Conservation (phyloP, 2,888 invertebrate species). For the Podabrus alpinus region DNA sequence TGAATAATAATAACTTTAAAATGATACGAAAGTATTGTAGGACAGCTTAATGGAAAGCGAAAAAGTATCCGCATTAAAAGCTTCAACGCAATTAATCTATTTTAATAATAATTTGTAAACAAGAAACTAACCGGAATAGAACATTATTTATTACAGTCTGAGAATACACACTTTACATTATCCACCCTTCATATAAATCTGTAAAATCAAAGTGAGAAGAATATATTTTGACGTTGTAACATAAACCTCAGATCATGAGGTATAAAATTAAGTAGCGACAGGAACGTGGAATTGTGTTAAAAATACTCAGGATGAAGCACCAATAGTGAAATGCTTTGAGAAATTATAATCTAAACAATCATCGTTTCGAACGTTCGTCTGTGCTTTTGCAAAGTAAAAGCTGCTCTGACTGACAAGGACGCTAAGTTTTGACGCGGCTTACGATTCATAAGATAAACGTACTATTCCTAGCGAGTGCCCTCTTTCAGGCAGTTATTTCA, state of each 20-base stretch:
- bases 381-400: constrained; percentile 11
- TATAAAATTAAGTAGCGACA: constrained; percentile 50
- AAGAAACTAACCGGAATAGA: constrained; percentile 50
- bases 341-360: constrained; percentile 45
- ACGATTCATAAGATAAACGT: constrained; percentile 22
- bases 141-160: constrained; percentile 52
- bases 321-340: constrained; percentile 47
- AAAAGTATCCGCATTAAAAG: constrained; percentile 20
- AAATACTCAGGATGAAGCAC: constrained; percentile 44
- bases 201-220: constrained; percentile 60
- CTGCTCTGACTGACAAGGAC: constrained; percentile 26
- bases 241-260: constrained; percentile 40
- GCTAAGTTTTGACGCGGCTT: constrained; percentile 14
- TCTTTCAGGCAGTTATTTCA: constrained; percentile 51
- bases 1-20: not conserved
- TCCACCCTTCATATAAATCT: constrained; percentile 61
- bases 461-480: constrained; percentile 49
- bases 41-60: not conserved
- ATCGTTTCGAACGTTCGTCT: constrained; percentile 31
- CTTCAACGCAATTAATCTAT: constrained; percentile 46
- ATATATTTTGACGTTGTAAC: constrained; percentile 46
- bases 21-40: not conserved
- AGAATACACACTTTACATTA: constrained; percentile 60
- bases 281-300: constrained; percentile 44
- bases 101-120: constrained; percentile 53